Conservation (phyloP, 2,113 vertebrate species). For the Opisthocomus hoazin region DNA sequence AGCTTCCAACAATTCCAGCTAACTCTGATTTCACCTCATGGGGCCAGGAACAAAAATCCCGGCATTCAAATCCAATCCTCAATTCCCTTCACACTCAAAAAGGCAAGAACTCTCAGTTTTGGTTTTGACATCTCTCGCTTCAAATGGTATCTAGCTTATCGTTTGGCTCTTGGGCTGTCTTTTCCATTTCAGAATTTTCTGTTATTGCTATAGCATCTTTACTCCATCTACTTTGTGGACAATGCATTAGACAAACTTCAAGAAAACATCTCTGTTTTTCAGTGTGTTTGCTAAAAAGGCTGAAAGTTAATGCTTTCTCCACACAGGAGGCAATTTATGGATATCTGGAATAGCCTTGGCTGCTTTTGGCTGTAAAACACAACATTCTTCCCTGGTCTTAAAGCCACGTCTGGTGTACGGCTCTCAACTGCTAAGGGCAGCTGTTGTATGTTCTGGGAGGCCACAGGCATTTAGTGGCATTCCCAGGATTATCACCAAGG, state of each 20-base stretch:
- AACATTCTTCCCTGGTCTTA: neutral
- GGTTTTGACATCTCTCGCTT: neutral
- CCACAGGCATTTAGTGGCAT: neutral
- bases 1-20: neutral
- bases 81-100: neutral
- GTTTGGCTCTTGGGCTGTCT: neutral
- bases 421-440: neutral
- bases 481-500: neutral
- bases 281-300: neutral
- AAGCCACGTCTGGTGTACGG: rapidly evolving
- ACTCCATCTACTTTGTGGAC: neutral
- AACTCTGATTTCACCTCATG: neutral
- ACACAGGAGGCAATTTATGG: neutral
- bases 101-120: neutral
- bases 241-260: neutral
- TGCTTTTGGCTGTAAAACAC: neutral
- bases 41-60: neutral
- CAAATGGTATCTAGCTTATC: neutral
- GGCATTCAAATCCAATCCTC: neutral
- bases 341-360: neutral
- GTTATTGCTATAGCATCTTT: neutral
- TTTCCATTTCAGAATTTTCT: neutral
- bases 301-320: neutral
- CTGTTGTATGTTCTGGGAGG: neutral
- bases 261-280: neutral